These are phyloP conservation scores for Phymatocera aterrima DNA, from an alignment of 2,888 invertebrate species.

Conservation along the genomic window DNA sequence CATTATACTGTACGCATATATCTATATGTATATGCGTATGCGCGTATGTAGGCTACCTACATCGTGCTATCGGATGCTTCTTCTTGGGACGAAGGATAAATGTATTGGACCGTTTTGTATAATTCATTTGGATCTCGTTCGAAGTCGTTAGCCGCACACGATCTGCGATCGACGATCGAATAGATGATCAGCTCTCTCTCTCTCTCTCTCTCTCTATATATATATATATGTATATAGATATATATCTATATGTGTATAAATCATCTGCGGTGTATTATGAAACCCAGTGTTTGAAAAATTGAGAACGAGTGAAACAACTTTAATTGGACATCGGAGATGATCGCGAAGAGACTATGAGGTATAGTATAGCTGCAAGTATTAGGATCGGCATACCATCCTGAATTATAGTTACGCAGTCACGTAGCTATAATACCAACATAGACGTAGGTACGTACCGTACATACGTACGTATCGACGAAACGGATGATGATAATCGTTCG, in stretches of 20 bases:
- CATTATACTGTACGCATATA: background rate
- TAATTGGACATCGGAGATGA: constrained; percentile 6
- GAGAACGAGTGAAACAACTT: constrained; percentile 22
- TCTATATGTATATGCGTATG: too few relatives aligned
- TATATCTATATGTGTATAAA: background rate
- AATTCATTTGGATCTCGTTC: background rate
- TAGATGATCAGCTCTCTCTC: background rate
- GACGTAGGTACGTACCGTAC: background rate
- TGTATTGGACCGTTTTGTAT: background rate
- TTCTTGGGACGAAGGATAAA: too few relatives aligned
- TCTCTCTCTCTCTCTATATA: background rate
- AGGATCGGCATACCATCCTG: too few relatives aligned
- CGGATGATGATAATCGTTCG: constrained; percentile 35
- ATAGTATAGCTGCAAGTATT: too few relatives aligned
- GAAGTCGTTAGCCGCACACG: constrained; percentile 16
- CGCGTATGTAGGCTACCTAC: too few relatives aligned
- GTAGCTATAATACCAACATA: too few relatives aligned
- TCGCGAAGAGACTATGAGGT: background rate
- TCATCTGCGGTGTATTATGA: constrained; percentile 18
- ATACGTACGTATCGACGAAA: background rate
- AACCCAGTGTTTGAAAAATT: constrained; percentile 6
- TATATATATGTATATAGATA: too few relatives aligned
- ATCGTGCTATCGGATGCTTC: too few relatives aligned
- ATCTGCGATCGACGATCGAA: background rate
- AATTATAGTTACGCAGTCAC: too few relatives aligned